Evolutionary conservation across 1,140 invertebrate genomes (phyloP), one percentile per base, ranked within the genome.

Genomic region (Pararge aegeria): DNA sequence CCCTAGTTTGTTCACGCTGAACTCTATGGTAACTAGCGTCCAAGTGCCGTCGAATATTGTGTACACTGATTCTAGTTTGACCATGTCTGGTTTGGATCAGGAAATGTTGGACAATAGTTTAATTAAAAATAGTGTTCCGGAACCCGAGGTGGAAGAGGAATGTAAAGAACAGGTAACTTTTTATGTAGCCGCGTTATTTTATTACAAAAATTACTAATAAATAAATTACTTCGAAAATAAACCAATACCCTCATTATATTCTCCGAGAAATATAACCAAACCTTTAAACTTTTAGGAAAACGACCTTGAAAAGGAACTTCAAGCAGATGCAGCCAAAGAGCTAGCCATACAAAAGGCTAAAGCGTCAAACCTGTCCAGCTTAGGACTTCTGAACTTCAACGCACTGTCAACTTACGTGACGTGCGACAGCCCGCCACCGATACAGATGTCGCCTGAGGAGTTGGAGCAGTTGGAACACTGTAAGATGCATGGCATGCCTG

Each of bases 371-470:
- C 71, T 89, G 0, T 79, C 70, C 2, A 83, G 78, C 20, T 67
- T 89, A 5, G 87, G 87, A 0, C 64, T 89, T 0, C 59, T 89
- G 9, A 89, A 87, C 70, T 89, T 87, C 64, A 89, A 89, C 65
- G 87, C 87, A 1, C 71, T 93, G 1, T 91, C 90, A 1, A 92
- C 92, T 9, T 94, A 94, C 57, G 93, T 94, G 19, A 92, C 93
- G 27, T 95, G 94, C 64, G 94, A 95, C 64, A 94, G 94, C 71
- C 94, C 95, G 0, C 92, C 94, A 10, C 95, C 95, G 0, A 89
- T 96, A 42, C 93, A 95, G 70, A 93, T 96, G 83, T 94, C 95
- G 1, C 92, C 93, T 0, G 95, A 96, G 38, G 95, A 96, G 85
- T 90, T 94, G 61, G 91, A 91, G 1, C 94, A 95, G 70, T 73